Evolutionary conservation across 2,888 invertebrate genomes (phyloP).

Genomic region (Eledona agricola): DNA sequence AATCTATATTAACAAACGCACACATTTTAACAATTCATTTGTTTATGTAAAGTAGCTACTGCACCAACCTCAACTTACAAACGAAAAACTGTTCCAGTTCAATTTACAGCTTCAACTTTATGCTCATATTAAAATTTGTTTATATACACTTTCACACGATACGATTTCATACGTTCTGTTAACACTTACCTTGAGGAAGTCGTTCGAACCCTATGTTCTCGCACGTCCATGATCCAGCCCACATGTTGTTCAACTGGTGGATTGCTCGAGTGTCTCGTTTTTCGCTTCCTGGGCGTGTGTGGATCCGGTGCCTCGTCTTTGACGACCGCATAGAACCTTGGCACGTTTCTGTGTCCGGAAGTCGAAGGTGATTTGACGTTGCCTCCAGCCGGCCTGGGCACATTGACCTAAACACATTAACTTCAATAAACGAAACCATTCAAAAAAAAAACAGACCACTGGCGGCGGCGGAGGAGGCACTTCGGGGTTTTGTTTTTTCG

Average conservation of each 20-base stretch:
- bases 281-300: conserved; percentile 81
- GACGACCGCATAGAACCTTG: conserved; percentile 93
- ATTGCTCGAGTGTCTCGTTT: conserved; percentile 91
- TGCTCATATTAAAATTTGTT: too few species aligned
- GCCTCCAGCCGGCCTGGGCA: conserved; percentile 32
- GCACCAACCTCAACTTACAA: not conserved
- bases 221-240: conserved; percentile 96
- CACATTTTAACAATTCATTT: not conserved
- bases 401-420: conserved; percentile 37
- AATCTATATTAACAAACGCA: not conserved
- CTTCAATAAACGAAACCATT: not conserved
- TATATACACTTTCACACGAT: too few species aligned
- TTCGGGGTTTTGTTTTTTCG: conserved; percentile 74
- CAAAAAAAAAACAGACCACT: conserved; percentile 47
- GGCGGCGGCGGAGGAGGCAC: conserved; percentile 86
- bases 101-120: not conserved
- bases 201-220: conserved; percentile 82
- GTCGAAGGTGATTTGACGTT: conserved; percentile 37
- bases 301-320: conserved; percentile 76
- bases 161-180: too few species aligned
- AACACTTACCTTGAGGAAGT: conserved; percentile 78
- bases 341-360: conserved; percentile 67
- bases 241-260: conserved; percentile 95
- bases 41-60: not conserved
- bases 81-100: conserved; percentile 16